Conservation (phyloP, 2,888 invertebrate genomes). For the Drosophila bunnanda region DNA sequence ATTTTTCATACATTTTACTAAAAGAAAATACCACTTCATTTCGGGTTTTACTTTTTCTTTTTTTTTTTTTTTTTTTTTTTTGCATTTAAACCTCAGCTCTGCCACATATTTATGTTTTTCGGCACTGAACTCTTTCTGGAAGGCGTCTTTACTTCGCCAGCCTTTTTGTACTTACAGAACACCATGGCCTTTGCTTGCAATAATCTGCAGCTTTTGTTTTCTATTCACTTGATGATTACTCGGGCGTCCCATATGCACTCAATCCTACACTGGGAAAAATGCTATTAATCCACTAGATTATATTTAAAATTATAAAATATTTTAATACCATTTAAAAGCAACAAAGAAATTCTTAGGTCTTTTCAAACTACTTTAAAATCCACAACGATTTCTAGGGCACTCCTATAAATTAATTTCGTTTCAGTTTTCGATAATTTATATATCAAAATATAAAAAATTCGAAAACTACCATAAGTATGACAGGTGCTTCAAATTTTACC, state of each 20-base stretch:
- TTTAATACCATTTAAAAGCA: not conserved
- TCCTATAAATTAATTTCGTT: not conserved
- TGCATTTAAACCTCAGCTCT: not conserved
- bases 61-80: not conserved
- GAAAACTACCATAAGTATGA: too few species aligned
- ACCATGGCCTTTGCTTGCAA: constrained; percentile 2
- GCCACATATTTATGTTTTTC: constrained; percentile 1
- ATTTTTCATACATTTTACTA: not conserved
- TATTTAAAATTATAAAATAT: too few species aligned
- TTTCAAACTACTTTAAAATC: not conserved
- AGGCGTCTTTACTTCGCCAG: not conserved
- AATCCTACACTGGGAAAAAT: not conserved
- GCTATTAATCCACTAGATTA: too few species aligned
- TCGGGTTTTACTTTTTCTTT: not conserved
- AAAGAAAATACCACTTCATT: not conserved
- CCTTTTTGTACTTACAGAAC: not conserved
- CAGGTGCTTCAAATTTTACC: too few species aligned
- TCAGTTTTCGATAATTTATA: too few species aligned
- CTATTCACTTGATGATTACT: constrained; percentile 27
- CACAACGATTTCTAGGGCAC: not conserved
- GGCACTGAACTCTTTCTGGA: not conserved
- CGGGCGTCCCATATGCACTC: constrained; percentile 19
- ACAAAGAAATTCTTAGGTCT: not conserved
- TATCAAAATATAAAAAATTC: too few species aligned
- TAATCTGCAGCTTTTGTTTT: constrained; percentile 32